phyloP scores from a whole-genome alignment of 2,888 invertebrate species.

The Dugesia japonica region DNA sequence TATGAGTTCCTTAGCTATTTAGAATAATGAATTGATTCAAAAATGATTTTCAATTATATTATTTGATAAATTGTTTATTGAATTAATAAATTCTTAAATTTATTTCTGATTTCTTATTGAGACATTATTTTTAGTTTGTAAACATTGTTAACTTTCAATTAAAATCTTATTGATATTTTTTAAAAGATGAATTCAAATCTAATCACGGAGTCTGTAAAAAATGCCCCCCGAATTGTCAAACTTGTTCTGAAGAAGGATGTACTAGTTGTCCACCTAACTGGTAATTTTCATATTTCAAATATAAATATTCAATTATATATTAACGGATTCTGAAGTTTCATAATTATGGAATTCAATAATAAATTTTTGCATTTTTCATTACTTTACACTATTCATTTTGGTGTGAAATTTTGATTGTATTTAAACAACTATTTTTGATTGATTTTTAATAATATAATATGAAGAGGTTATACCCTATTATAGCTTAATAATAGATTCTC shows the following conservation, averaged over 20 bases:
- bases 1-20: no score
- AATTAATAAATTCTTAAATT: not conserved
- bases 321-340: no score
- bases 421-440: no score
- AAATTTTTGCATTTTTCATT: no score
- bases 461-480: no score
- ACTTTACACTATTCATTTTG: no score
- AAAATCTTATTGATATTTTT: not conserved
- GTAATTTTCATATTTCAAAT: not conserved
- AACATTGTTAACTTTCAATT: not conserved
- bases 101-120: not conserved
- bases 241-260: not conserved
- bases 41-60: not conserved
- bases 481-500: no score
- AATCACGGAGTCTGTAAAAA: not conserved
- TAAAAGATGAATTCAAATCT: constrained; percentile 9
- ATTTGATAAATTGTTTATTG: not conserved
- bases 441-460: no score
- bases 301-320: not conserved
- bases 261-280: not conserved
- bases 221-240: not conserved
- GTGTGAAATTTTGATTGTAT: no score
- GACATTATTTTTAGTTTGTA: no score
- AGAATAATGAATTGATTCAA: not conserved
- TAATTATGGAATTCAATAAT: no score